phyloP scores from a whole-genome alignment of 2,888 invertebrate species.

The Drosophila diplacantha region DNA sequence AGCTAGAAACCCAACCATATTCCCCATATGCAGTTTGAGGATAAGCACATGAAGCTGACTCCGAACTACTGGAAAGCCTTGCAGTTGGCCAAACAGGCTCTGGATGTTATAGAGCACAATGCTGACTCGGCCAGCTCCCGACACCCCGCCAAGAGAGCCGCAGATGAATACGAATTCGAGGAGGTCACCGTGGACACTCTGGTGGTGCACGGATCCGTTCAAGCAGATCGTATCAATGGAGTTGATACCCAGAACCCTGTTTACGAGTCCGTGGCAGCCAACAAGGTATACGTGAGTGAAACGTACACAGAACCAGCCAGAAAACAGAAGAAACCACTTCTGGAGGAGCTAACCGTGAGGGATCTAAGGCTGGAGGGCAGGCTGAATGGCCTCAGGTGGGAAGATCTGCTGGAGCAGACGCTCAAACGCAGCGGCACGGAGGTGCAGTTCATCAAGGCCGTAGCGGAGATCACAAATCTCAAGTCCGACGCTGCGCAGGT shows the following conservation, averaged over 20 bases:
- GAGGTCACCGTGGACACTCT: slow-evolving; percentile 66
- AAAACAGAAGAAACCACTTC: slow-evolving; percentile 20
- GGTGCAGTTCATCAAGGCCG: slow-evolving; percentile 78
- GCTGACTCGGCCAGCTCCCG: slow-evolving; percentile 1
- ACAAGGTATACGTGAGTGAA: slow-evolving; percentile 58
- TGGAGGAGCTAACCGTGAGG: slow-evolving; percentile 73
- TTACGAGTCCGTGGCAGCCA: slow-evolving; percentile 64
- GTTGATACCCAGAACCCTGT: slow-evolving; percentile 54
- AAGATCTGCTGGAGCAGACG: slow-evolving; percentile 77
- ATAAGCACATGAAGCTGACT: slow-evolving; percentile 58
- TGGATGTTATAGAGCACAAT: slow-evolving; percentile 66
- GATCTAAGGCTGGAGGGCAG: slow-evolving; percentile 78
- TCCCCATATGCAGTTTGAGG: slow-evolving; percentile 56
- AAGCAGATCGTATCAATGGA: slow-evolving; percentile 65
- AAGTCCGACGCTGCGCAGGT: slow-evolving; percentile 68
- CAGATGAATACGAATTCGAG: slow-evolving; percentile 55
- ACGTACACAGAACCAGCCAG: slow-evolving; percentile 33
- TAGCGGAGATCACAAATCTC: slow-evolving; percentile 64
- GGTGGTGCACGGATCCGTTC: slow-evolving; percentile 59
- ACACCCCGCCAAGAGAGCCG: slow-evolving; percentile 35
- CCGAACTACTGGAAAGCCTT: slow-evolving; percentile 73
- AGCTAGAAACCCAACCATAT: too few species aligned
- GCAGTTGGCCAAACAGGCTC: slow-evolving; percentile 65
- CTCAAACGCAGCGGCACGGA: slow-evolving; percentile 77
- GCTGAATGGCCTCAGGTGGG: slow-evolving; percentile 79